A percentile compares a stretch with the other conserved stretches of the same genome.
Evolutionary conservation across 2,888 invertebrate genomes (phyloP).

Genomic region (Nephrotoma flavescens): DNA sequence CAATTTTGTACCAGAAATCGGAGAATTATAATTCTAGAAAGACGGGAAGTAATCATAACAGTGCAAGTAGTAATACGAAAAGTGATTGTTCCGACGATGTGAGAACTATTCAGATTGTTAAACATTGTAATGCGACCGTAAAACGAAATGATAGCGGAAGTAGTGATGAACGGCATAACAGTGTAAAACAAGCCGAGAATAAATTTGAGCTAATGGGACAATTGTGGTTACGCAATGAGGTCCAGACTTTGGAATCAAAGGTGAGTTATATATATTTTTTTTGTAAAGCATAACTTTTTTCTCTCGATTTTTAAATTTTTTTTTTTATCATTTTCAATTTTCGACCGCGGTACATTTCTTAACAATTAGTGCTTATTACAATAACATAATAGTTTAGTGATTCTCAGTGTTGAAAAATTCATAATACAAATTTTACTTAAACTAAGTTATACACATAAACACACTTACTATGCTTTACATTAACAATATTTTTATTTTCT

Average conservation of each 20-base stretch:
- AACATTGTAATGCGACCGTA: background rate
- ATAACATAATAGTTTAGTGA: too few species aligned
- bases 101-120: background rate
- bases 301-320: background rate
- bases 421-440: too few species aligned
- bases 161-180: conserved; percentile 5
- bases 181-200: background rate
- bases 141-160: conserved; percentile 13
- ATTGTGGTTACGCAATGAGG: conserved; percentile 78
- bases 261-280: conserved; percentile 27
- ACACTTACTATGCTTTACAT: background rate
- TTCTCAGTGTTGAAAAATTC: too few species aligned
- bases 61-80: conserved; percentile 16
- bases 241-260: conserved; percentile 66
- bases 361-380: too few species aligned
- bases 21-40: background rate
- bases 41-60: conserved; percentile 25
- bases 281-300: background rate
- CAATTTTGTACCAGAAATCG: background rate
- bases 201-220: conserved; percentile 56
- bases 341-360: too few species aligned
- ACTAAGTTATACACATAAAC: background rate
- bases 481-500: background rate
- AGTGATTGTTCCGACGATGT: background rate
- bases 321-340: too few species aligned